phyloP scores from a whole-genome alignment of 2,888 invertebrate species.

The Itoplectis maculator region DNA sequence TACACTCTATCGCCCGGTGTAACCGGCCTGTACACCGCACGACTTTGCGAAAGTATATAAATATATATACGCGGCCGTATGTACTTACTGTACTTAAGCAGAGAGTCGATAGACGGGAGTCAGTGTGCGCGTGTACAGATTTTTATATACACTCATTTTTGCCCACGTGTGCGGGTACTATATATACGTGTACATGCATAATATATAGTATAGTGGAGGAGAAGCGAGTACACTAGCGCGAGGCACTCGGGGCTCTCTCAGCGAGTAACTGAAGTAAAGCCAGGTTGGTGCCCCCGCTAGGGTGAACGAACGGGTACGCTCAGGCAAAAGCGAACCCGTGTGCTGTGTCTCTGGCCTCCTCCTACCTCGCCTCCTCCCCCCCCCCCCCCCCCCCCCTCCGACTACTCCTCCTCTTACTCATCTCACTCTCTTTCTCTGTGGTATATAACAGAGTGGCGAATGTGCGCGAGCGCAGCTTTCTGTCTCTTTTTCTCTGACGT shows the following conservation, averaged over 20 bases:
- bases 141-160: conserved; percentile 3
- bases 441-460: conserved; percentile 40
- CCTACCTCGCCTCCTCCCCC: conserved; percentile 72
- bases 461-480: conserved; percentile 10
- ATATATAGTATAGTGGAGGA: conserved; percentile 53
- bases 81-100: conserved; percentile 34
- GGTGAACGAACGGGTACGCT: conserved; percentile 84
- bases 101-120: neutral
- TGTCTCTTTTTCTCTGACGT: conserved; percentile 64
- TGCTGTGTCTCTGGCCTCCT: conserved; percentile 76
- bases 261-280: conserved; percentile 83
- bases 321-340: conserved; percentile 82
- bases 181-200: conserved; percentile 35
- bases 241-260: conserved; percentile 77
- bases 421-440: conserved; percentile 38
- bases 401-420: conserved; percentile 24
- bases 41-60: conserved; percentile 44
- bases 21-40: conserved; percentile 31
- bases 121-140: neutral
- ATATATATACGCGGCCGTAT: conserved; percentile 13
- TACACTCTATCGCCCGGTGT: conserved; percentile 69
- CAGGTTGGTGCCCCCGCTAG: conserved; percentile 85
- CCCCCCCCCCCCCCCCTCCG: too few relatives aligned
- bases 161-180: conserved; percentile 14
- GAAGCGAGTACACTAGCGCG: conserved; percentile 60